Conservation (phyloP, 2,797 vertebrate species). For the Pempheris klunzingeri region DNA sequence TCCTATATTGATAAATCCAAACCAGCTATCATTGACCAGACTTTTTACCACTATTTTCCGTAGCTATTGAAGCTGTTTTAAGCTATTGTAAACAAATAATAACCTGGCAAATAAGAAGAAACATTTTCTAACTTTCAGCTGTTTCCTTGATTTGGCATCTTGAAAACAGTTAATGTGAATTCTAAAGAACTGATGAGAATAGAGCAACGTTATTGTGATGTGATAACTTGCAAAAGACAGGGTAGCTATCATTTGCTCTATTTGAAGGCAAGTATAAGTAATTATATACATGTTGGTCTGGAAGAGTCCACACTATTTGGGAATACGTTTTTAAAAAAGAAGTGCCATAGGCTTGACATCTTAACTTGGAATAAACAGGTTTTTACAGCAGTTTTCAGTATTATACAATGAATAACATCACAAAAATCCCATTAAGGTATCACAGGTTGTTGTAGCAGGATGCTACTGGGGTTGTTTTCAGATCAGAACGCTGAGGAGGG, state of each 20-base stretch:
- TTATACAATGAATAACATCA: not conserved
- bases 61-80: not conserved
- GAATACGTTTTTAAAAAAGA: slow-evolving; percentile 1
- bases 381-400: not conserved
- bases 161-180: not conserved
- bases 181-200: not conserved
- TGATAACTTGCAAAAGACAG: not conserved
- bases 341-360: not conserved
- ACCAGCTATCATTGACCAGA: not conserved
- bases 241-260: not conserved
- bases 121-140: not conserved
- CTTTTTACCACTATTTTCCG: not conserved
- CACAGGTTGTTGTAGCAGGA: not conserved
- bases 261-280: too few relatives aligned
- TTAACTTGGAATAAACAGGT: not conserved
- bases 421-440: not conserved
- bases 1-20: not conserved
- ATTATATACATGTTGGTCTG: not conserved
- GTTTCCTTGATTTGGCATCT: not conserved
- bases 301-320: not conserved
- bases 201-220: not conserved
- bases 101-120: not conserved
- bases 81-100: not conserved
- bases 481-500: not conserved
- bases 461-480: not conserved